A percentile compares a stretch with the other conserved stretches of the same genome.
Conservation (phyloP, 2,888 invertebrate genomes). For the Linnaemya vulpina region DNA sequence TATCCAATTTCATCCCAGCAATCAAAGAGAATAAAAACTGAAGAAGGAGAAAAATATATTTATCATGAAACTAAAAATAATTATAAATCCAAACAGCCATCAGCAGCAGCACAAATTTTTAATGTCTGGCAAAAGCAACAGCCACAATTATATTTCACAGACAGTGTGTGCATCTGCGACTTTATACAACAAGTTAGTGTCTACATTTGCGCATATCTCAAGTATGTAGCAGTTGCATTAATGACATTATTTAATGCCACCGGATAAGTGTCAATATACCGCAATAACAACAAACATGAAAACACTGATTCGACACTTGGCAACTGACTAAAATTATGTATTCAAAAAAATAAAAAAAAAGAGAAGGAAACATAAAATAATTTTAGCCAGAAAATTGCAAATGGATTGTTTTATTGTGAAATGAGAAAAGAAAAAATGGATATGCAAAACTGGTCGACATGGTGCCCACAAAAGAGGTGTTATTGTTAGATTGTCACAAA, state of each 20-base stretch:
- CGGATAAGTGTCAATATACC: constrained; percentile 72
- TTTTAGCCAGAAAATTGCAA: constrained; percentile 31
- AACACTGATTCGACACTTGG: constrained; percentile 60
- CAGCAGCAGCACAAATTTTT: neutral
- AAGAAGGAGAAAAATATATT: neutral
- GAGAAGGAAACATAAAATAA: neutral
- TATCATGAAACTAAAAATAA: constrained; percentile 42
- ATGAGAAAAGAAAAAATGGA: neutral
- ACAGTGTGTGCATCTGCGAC: neutral
- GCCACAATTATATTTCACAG: constrained; percentile 37
- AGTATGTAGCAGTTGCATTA: constrained; percentile 63
- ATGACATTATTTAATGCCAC: constrained; percentile 72
- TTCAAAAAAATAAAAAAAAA: neutral
- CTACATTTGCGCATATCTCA: constrained; percentile 23
- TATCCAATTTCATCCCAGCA: constrained; percentile 47
- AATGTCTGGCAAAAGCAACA: constrained; percentile 16
- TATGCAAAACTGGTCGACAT: neutral
- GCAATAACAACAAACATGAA: constrained; percentile 66
- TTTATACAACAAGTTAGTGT: constrained; percentile 15
- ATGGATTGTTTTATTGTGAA: constrained; percentile 35
- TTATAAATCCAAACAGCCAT: constrained; percentile 36
- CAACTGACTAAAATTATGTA: constrained; percentile 49
- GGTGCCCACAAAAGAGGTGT: constrained; percentile 1
- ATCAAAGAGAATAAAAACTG: constrained; percentile 1
- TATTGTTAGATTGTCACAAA: neutral